phyloP scores from a whole-genome alignment of 2,888 invertebrate genomes.

The Drosophila subquinaria region DNA sequence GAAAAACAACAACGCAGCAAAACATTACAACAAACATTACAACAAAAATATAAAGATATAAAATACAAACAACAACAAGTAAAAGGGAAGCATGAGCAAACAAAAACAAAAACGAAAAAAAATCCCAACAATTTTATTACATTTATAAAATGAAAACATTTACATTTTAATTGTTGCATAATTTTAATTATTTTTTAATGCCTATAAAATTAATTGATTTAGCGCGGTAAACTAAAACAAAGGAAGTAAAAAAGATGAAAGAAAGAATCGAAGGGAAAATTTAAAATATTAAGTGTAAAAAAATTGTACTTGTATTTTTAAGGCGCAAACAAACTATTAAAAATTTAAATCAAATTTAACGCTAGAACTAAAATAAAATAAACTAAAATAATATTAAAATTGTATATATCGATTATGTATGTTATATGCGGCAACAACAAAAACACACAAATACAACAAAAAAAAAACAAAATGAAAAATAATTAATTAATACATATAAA shows the following conservation, averaged over 20 bases:
- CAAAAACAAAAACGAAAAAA: constrained; percentile 42
- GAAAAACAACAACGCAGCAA: constrained; percentile 52
- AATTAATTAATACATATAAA: constrained; percentile 71
- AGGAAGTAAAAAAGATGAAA: constrained; percentile 49
- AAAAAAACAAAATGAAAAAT: constrained; percentile 48
- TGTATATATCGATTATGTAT: constrained; percentile 66
- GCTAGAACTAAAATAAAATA: constrained; percentile 57
- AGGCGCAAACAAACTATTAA: constrained; percentile 77
- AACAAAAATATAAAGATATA: constrained; percentile 26
- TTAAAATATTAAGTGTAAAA: constrained; percentile 56
- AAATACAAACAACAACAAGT: constrained; percentile 38
- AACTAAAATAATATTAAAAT: constrained; percentile 48
- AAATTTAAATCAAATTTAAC: constrained; percentile 81
- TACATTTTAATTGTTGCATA: constrained; percentile 83
- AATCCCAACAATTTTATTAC: constrained; percentile 82
- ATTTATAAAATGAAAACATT: constrained; percentile 80
- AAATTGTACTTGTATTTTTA: constrained; percentile 52
- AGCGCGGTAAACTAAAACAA: constrained; percentile 61
- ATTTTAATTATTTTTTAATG: constrained; percentile 80
- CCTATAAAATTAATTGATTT: constrained; percentile 66
- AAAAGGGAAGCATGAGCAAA: constrained; percentile 55
- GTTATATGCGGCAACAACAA: constrained; percentile 73
- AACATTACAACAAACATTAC: constrained; percentile 34
- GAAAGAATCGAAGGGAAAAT: constrained; percentile 12
- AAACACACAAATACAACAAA: constrained; percentile 57